Evolutionary conservation across 2,888 invertebrate species (phyloP).

Genomic region (Villa cingulata): DNA sequence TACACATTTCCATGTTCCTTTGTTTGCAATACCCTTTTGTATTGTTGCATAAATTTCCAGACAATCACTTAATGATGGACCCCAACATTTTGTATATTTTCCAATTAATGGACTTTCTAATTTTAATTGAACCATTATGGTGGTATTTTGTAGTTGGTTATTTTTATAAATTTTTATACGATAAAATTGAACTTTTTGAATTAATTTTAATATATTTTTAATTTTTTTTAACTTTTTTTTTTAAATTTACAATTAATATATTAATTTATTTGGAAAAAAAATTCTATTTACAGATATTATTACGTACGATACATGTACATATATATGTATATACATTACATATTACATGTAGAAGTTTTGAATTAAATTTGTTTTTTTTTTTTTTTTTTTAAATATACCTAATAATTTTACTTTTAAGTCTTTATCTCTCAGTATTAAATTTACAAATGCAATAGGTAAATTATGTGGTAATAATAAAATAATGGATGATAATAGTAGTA

Average conservation of each 20-base stretch:
- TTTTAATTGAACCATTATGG: slow-evolving; percentile 21
- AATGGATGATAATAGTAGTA: no score
- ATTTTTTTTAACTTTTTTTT: no score
- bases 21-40: slow-evolving; percentile 20
- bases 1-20: slow-evolving; percentile 23
- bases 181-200: no score
- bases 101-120: slow-evolving; percentile 19
- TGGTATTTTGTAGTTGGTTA: not conserved
- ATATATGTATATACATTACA: no score
- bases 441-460: no score
- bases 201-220: no score
- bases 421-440: not conserved
- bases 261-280: no score
- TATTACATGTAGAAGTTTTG: no score
- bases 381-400: not conserved
- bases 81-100: slow-evolving; percentile 20
- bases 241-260: no score
- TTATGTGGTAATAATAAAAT: no score
- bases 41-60: slow-evolving; percentile 21
- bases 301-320: no score
- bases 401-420: not conserved
- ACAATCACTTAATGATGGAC: slow-evolving; percentile 22
- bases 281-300: no score
- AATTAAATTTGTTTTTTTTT: not conserved
- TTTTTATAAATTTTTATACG: not conserved